A percentile compares a stretch with the other conserved stretches of the same genome.
Evolutionary conservation across 2,797 vertebrate genomes (phyloP).

Genomic region (Pelodytes ibericus): DNA sequence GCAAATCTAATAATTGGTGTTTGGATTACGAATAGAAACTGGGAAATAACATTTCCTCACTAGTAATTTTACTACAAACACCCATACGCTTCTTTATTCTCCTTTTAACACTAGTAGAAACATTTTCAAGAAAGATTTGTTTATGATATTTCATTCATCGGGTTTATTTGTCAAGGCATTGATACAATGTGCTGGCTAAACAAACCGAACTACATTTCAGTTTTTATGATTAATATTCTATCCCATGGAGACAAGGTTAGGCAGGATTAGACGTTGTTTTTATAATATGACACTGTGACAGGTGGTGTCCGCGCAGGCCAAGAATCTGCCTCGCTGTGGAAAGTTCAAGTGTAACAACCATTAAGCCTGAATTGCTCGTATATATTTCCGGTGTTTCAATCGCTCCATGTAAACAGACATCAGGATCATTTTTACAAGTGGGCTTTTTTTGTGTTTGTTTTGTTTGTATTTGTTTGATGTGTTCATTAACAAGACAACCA

Average conservation of each 20-base stretch:
- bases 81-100: too few species aligned
- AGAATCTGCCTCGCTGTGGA: conserved; percentile 63
- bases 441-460: background rate
- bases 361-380: conserved; percentile 56
- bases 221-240: background rate
- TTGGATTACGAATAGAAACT: too few species aligned
- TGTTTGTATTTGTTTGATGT: background rate
- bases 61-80: too few species aligned
- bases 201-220: conserved; percentile 14
- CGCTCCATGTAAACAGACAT: conserved; percentile 61
- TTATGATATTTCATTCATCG: too few species aligned
- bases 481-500: too few species aligned
- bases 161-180: too few species aligned
- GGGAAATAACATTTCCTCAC: too few species aligned
- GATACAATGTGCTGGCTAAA: too few species aligned
- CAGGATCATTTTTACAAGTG: background rate
- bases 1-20: too few species aligned
- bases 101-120: too few species aligned
- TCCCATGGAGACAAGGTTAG: conserved; percentile 28
- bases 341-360: conserved; percentile 58
- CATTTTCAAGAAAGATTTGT: too few species aligned
- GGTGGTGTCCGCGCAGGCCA: conserved; percentile 62
- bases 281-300: conserved; percentile 58
- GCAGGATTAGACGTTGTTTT: conserved; percentile 51
- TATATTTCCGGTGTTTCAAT: conserved; percentile 65